A percentile compares a stretch with the other conserved stretches of the same genome.
phyloP scores from a whole-genome alignment of 2,888 invertebrate genomes.

The Dioctria rufipes region DNA sequence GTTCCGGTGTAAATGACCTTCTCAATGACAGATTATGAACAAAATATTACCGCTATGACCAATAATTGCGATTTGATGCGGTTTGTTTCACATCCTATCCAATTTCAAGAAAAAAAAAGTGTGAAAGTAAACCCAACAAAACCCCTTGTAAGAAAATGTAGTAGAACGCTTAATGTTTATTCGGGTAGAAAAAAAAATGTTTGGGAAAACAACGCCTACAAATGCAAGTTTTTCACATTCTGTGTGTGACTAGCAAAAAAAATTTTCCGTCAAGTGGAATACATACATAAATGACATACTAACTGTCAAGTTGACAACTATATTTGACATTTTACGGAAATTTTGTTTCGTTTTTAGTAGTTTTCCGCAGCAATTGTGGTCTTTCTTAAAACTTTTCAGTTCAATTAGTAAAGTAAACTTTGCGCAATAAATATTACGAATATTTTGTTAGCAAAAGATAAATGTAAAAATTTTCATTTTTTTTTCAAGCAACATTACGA shows the following conservation, averaged over 20 bases:
- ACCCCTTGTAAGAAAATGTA: conserved; percentile 1
- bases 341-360: conserved; percentile 37
- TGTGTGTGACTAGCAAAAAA: neutral
- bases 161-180: conserved; percentile 20
- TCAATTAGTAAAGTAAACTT: neutral
- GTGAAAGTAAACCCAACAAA: no score
- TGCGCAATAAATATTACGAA: neutral
- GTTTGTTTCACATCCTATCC: no score
- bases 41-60: no score
- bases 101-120: neutral
- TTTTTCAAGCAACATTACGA: neutral
- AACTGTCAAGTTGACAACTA: conserved; percentile 32
- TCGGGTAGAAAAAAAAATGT: conserved; percentile 2
- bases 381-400: neutral
- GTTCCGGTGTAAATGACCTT: conserved; percentile 41
- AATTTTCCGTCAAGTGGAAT: conserved; percentile 4
- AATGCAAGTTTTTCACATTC: conserved; percentile 4
- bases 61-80: no score
- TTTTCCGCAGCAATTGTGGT: conserved; percentile 36
- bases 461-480: neutral
- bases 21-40: conserved; percentile 17
- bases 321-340: conserved; percentile 33
- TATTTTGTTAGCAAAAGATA: neutral
- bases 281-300: neutral
- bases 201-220: conserved; percentile 40